Evolutionary conservation across 2,888 invertebrate species (phyloP), one percentile per base, ranked within the genome.

Genomic region (Thumatha senex): DNA sequence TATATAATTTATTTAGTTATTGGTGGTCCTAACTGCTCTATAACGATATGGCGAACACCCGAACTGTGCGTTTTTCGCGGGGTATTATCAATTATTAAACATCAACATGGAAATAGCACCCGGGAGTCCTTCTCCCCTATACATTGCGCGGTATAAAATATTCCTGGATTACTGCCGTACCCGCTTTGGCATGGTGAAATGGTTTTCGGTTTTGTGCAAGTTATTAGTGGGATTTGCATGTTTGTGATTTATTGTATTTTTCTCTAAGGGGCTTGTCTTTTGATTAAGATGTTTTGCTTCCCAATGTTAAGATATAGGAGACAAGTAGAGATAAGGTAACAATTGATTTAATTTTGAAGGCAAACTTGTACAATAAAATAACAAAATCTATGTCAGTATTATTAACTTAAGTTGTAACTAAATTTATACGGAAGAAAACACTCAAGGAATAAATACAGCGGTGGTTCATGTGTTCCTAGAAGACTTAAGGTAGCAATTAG

Each of bases 51-150:
- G 50, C 42, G 64, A 63, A 76, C 77, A 80, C 79, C 80, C 80
- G 78, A 61, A 63, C 70, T 74, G 80, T 79, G 84, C 82, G 89
- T 89, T 91, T 89, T 90, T 89, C 88, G 87, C 86, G 86, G 86
- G 85, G 89, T 84, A 91, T 91, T 91, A 92, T 92, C 91, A 92
- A 91, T 92, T 92, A 91, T 92, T 91, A 89, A 91, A 89, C 89
- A 92, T 91, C 92, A 91, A 87, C 89, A 87, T 87, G 88, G 85
- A 90, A 87, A 91, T 89, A 86, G 89, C 86, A 86, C 92, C 91
- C 90, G 72, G 64, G 90, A 86, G 89, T 88, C 86, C 85, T 76
- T 76, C 84, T 79, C 78, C 76, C 71, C 81, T 76, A 74, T 83
- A 84, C 80, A 82, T 78, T 78, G 80, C 84, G 82, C 78, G 80